phyloP scores from a whole-genome alignment of 2,888 invertebrate genomes.

The Eristalis tenax region DNA sequence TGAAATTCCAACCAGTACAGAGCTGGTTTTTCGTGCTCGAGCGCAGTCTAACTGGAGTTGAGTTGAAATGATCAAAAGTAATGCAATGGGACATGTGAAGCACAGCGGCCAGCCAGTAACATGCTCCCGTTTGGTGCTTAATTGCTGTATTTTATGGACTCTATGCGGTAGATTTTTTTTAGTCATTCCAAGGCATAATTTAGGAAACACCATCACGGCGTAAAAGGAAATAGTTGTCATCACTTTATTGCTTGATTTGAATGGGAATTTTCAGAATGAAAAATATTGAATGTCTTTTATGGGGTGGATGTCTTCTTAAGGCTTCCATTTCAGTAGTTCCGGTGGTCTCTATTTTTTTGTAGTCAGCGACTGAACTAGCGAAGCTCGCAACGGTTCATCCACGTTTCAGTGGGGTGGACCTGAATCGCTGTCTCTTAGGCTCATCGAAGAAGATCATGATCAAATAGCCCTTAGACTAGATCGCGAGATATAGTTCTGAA shows the following conservation, averaged over 20 bases:
- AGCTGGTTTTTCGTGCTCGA: conserved; percentile 36
- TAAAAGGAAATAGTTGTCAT: neutral
- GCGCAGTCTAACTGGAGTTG: conserved; percentile 31
- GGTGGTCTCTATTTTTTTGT: too few species aligned
- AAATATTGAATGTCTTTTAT: neutral
- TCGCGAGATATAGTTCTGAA: too few species aligned
- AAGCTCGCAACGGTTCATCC: too few species aligned
- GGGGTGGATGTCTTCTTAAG: neutral
- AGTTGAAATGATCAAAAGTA: neutral
- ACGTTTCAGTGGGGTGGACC: too few species aligned
- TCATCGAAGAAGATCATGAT: too few species aligned
- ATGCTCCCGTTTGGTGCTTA: neutral
- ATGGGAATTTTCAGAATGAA: neutral
- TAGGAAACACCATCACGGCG: neutral
- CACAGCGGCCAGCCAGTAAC: conserved; percentile 3
- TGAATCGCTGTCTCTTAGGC: too few species aligned
- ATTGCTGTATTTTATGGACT: neutral
- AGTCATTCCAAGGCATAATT: neutral
- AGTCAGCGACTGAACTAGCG: too few species aligned
- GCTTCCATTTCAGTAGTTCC: too few species aligned
- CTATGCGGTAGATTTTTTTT: neutral
- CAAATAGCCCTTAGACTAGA: too few species aligned
- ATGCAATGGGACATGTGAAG: conserved; percentile 25
- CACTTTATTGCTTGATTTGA: neutral
- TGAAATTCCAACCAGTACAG: conserved; percentile 28